Evolutionary conservation across 2,797 vertebrate species (phyloP), one percentile per base, ranked within the genome.

Genomic region (Clarias pachynema): DNA sequence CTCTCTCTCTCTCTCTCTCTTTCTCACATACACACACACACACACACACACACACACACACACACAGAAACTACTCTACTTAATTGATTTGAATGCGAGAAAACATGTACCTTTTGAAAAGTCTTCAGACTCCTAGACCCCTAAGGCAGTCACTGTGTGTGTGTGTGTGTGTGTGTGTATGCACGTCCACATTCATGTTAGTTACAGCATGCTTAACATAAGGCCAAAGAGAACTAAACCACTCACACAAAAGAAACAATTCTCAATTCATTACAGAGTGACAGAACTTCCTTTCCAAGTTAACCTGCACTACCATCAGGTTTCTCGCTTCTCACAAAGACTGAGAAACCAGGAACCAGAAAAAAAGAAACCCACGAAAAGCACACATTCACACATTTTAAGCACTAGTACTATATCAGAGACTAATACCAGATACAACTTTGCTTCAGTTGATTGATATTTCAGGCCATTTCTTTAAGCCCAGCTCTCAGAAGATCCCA

Each of bases 291-390:
- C 49, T 82, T 20, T 70, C 12, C 37, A 69, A 70, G 18, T 37
- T 82, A 53, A 69, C n/a, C 44, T 70, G 49, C 29, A 70, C 69
- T 73, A n/a, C 34, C 26, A 22, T 65, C 69, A 74, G n/a, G 69
- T 84, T 77, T 84, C 73, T 77, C 72, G 65, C 72, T 84, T 84
- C 82, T 75, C 29, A n/a, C 72, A 44, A 69, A 63, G n/a, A 65
- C 68, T 73, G 26, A 69, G 31, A 56, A 68, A 79, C 65, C 56
- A 53, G 56, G 57, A 65, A 49, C 18, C 63, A 65, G 63, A 12
- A 72, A 40, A 63, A 72, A 24, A 73, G 4, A 72, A 34, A 70
- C 37, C 10, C 68, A 44, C 34, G 24, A 10, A n/a, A 49, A 49
- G 2, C 22, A 44, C 20, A 72, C 22, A 44, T 1, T 65, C 12